Percentiles rank a stretch among this genome's conserved stretches.
These are phyloP conservation scores for Actias luna DNA, from an alignment of 2,888 invertebrate species.

Conservation along the genomic window DNA sequence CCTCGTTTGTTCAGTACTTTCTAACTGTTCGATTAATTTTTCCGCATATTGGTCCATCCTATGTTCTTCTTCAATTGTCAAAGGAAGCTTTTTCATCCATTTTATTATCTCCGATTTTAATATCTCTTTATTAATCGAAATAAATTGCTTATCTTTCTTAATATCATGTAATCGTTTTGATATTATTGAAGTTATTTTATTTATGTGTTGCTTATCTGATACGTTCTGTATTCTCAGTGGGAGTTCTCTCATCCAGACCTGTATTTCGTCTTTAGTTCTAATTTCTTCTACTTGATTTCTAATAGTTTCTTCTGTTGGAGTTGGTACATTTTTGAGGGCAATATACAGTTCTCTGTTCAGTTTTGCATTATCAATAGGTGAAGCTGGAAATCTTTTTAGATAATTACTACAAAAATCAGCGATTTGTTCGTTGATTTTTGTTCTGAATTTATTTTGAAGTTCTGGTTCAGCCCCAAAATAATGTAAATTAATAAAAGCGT, in stretches of 20 bases:
- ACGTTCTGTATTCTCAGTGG: slow-evolving; percentile 35
- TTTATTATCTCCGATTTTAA: slow-evolving; percentile 43
- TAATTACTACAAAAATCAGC: slow-evolving; percentile 50
- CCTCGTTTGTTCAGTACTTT: slow-evolving; percentile 36
- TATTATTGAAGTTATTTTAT: slow-evolving; percentile 43
- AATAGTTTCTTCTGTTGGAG: slow-evolving; percentile 45
- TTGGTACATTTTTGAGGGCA: slow-evolving; percentile 44
- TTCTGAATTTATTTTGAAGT: slow-evolving; percentile 38
- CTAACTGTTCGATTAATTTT: slow-evolving; percentile 38
- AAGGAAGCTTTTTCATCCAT: slow-evolving; percentile 44
- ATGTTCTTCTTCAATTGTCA: slow-evolving; percentile 28
- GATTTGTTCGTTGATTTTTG: slow-evolving; percentile 45
- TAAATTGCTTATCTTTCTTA: slow-evolving; percentile 38
- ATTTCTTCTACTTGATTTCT: slow-evolving; percentile 45
- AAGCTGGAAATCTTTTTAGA: slow-evolving; percentile 38
- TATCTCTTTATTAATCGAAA: slow-evolving; percentile 27
- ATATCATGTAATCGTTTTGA: slow-evolving; percentile 47
- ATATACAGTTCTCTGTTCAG: slow-evolving; percentile 45
- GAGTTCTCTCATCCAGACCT: slow-evolving; percentile 45
- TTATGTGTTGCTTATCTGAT: slow-evolving; percentile 33
- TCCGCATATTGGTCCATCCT: slow-evolving; percentile 27
- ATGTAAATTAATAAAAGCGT: slow-evolving; percentile 56
- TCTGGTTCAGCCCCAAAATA: slow-evolving; percentile 37
- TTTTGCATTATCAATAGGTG: slow-evolving; percentile 37
- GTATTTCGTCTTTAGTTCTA: slow-evolving; percentile 47